Percentiles rank a stretch among this genome's conserved stretches.
Conservation (phyloP, 2,113 vertebrate species). For the Mesocricetus auratus region DNA sequence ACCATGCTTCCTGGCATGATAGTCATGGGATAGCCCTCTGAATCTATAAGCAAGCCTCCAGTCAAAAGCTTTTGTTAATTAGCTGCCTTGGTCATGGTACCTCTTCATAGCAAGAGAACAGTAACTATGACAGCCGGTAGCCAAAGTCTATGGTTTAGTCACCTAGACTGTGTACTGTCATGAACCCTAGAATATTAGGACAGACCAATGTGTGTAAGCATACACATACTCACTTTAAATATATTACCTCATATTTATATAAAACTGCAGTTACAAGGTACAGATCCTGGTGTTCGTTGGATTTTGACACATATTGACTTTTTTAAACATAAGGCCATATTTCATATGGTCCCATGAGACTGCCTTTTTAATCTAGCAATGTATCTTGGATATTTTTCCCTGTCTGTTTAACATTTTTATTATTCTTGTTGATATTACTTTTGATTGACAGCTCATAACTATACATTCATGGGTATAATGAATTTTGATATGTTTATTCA, state of each 20-base stretch:
- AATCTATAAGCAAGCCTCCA: background rate
- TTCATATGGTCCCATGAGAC: background rate
- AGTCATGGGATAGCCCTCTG: too few relatives aligned
- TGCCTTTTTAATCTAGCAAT: background rate
- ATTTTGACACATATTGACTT: constrained; percentile 13
- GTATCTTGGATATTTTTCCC: background rate
- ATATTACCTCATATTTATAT: background rate
- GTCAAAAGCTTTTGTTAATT: background rate
- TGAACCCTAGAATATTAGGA: background rate
- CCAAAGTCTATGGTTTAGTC: background rate
- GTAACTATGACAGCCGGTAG: too few relatives aligned
- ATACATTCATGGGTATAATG: background rate
- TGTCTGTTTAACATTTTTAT: background rate
- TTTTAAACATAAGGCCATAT: background rate
- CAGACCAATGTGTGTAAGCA: background rate
- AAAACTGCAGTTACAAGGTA: background rate
- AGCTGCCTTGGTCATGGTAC: background rate
- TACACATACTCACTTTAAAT: background rate
- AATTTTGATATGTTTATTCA: background rate
- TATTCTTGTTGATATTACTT: background rate
- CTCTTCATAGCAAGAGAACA: background rate
- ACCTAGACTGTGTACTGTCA: background rate
- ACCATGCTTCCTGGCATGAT: background rate
- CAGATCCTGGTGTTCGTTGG: background rate
- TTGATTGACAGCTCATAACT: background rate